Percentiles rank a stretch among this genome's conserved stretches.
These are phyloP conservation scores for Scomber colias DNA, from an alignment of 2,113 vertebrate species.

Conservation along the genomic window DNA sequence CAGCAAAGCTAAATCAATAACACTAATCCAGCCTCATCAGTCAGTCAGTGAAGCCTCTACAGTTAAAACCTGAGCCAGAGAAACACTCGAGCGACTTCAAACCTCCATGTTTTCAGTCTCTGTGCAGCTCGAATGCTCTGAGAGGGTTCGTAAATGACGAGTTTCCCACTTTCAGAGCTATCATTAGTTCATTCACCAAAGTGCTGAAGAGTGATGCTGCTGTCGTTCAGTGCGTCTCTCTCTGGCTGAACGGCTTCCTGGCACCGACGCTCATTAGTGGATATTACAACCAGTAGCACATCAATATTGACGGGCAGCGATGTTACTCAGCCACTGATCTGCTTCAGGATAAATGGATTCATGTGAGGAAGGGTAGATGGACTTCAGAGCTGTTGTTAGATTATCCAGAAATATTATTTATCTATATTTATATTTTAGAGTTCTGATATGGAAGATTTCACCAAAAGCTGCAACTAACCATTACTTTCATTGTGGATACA, in stretches of 20 bases:
- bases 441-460: no score
- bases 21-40: no score
- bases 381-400: background rate
- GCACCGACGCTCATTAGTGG: slow-evolving; percentile 49
- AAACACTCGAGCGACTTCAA: background rate
- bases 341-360: slow-evolving; percentile 27
- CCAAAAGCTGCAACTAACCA: no score
- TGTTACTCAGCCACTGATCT: slow-evolving; percentile 42
- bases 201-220: slow-evolving; percentile 27
- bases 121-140: background rate
- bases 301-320: slow-evolving; percentile 63
- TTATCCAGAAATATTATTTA: background rate
- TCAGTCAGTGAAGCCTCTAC: no score
- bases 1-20: no score
- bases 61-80: background rate
- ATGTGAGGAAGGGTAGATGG: background rate
- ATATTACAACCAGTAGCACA: slow-evolving; percentile 50
- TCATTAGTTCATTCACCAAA: background rate
- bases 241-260: slow-evolving; percentile 58
- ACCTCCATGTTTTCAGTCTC: background rate
- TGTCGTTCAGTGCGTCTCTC: slow-evolving; percentile 22
- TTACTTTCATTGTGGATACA: no score
- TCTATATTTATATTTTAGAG: background rate
- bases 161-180: background rate
- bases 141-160: slow-evolving; percentile 15